Conservation (phyloP, 2,113 vertebrate species). For the Tretioscincus oriximinensis region DNA sequence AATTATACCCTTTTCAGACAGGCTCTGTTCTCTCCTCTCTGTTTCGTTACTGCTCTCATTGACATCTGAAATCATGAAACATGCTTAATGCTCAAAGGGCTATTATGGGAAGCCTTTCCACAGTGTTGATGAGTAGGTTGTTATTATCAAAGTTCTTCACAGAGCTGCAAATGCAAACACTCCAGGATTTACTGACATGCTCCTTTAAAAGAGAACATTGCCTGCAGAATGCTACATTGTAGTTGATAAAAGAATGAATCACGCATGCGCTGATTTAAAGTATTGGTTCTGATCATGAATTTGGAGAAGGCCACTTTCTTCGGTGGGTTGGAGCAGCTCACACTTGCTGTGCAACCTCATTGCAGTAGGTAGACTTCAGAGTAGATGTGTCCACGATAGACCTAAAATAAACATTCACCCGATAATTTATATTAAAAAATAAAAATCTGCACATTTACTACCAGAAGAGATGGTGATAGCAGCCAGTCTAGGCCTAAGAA, state of each 20-base stretch:
- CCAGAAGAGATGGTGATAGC: no score
- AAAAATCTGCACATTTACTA: no score
- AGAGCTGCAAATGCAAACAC: no score
- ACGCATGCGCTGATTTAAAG: not conserved
- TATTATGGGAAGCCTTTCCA: not conserved
- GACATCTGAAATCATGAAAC: not conserved
- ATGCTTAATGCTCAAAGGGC: not conserved
- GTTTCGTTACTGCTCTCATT: not conserved
- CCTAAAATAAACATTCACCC: not conserved
- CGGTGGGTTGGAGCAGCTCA: not conserved
- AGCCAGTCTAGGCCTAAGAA: no score
- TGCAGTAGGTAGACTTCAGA: slow-evolving; percentile 20
- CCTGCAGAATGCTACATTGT: not conserved
- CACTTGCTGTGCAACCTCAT: not conserved
- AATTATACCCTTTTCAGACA: not conserved
- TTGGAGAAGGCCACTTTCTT: not conserved
- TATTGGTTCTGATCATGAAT: not conserved
- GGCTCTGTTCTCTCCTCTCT: not conserved
- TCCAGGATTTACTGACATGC: no score
- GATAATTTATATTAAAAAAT: no score
- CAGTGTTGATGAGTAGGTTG: no score
- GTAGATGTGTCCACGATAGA: not conserved
- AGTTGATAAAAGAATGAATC: not conserved
- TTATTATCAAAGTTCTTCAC: no score
- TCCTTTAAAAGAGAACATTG: not conserved